Evolutionary conservation across 2,888 invertebrate genomes (phyloP), one percentile per base, ranked within the genome.

Genomic region (Cephus pygmeus): DNA sequence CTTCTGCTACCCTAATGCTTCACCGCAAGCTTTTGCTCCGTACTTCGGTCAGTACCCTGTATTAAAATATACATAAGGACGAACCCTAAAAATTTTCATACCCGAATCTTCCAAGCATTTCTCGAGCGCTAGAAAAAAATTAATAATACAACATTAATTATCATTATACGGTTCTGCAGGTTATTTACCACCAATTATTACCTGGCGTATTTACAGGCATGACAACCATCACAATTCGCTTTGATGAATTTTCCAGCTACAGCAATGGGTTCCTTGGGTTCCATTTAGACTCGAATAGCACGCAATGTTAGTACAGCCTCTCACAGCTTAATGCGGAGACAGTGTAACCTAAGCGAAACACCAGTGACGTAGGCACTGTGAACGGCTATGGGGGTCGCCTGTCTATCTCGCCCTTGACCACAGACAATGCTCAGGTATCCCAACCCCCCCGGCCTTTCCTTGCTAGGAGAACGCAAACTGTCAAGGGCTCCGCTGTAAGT

Each of bases 1-100:
- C 73, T 81, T 36, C 78, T 86, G 83, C 34, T 79, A 34, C 35
- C 83, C 82, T 84, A 80, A 31, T 86, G 79, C 30, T 33, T 69
- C 79, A 82, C 86, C 84, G 80, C 82, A 82, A 77, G 81, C 84
- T 83, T 86, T 86, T 86, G 85, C 86, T 86, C 85, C 77, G 80
- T 76, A 80, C 80, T 81, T 73, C 40, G 1, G 40, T 56, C 2
- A 40, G 23, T 56, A 23, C 23, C 9, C 56, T 23, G 56, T 56
- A 9, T 56, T 23, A 23, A 23, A 23, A 6, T 23, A 56, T 9
- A 6, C 2, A 6, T 9, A 23, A 23, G 23, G 2, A 23, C 23
- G 23, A 56, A 9, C 23, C 9, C 2, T 56, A 1, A 15, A 23
- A 0, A 56, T 56, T 23, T 56, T 56, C 2, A 56, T 56, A 23